Evolutionary conservation across 1,140 invertebrate genomes (phyloP), one percentile per base, ranked within the genome.

Genomic region (Pseudoatta argentina): DNA sequence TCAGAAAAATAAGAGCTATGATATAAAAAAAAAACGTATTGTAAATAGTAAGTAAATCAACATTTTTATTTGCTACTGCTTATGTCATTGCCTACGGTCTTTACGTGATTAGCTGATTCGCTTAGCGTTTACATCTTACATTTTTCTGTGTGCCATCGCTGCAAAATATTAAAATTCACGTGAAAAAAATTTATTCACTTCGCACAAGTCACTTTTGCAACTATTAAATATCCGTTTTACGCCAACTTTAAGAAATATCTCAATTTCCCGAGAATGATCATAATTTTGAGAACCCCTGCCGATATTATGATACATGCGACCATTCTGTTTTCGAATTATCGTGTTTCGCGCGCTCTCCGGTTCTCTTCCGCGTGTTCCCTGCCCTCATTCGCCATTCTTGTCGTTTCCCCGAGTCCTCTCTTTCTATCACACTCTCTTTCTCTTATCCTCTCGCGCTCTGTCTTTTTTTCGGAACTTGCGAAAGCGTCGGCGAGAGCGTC

Each of bases 401-500:
- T 24, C 66, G 77, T 51, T 53, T 77, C 78, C 67, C 59, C 73
- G 71, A 66, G 59, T 39, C n/a, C n/a, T 39, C 16, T 14, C 53
- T 71, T 53, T 24, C 66, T 30, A 16, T 64, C 27, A 14, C 79
- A 57, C 85, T 63, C 27, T 79, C 85, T 63, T 24, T 79, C 72
- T 34, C 39, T 78, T 67, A 75, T 83, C 82, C 83, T 86, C 64
- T 59, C 67, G 7, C 34, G 67, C 67, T 82, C 63, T 63, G 51
- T 87, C 72, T 66, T 89, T 87, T 88, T 90, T 71, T 34, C 21
- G 79, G 83, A 91, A 89, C 81, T 87, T 72, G 77, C 81, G 67
- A 92, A 83, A 85, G 86, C 72, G 71, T 77, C 81, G 85, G 75
- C 51, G 86, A 85, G 51, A 63, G 78, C 72, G 67, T 64, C 89